Percentiles rank a stretch among this genome's conserved stretches.
phyloP scores from a whole-genome alignment of 2,797 vertebrate species.

The Pogoniulus pusillus region DNA sequence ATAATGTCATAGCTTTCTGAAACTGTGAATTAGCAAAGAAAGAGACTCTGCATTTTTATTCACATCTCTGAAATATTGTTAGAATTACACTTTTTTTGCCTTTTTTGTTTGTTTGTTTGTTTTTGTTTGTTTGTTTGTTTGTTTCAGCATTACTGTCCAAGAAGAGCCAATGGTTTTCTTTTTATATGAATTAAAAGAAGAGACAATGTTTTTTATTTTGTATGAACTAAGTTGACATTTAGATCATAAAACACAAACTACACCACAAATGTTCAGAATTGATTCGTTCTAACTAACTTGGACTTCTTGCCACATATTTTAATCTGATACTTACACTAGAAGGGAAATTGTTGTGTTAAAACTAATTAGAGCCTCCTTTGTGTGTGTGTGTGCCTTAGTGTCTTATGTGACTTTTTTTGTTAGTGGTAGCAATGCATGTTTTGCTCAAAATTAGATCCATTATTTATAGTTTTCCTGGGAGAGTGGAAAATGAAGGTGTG shows the following conservation, averaged over 20 bases:
- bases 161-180: neutral
- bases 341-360: neutral
- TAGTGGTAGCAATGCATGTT: neutral
- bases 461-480: neutral
- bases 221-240: neutral
- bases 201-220: neutral
- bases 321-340: neutral
- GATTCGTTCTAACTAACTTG: neutral
- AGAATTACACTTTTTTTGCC: neutral
- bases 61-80: neutral
- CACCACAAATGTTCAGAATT: neutral
- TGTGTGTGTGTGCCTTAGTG: neutral
- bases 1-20: conserved; percentile 10
- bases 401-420: neutral
- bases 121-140: no score
- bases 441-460: neutral
- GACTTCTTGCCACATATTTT: neutral
- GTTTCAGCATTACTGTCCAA: neutral
- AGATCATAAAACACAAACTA: neutral
- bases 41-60: neutral
- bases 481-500: neutral
- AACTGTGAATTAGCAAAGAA: conserved; percentile 10
- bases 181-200: neutral
- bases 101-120: neutral
- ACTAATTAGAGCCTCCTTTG: neutral